Base-by-base conservation (phyloP, 1,140 invertebrate species). In the Aphelenchoides fujianensis region DNA sequence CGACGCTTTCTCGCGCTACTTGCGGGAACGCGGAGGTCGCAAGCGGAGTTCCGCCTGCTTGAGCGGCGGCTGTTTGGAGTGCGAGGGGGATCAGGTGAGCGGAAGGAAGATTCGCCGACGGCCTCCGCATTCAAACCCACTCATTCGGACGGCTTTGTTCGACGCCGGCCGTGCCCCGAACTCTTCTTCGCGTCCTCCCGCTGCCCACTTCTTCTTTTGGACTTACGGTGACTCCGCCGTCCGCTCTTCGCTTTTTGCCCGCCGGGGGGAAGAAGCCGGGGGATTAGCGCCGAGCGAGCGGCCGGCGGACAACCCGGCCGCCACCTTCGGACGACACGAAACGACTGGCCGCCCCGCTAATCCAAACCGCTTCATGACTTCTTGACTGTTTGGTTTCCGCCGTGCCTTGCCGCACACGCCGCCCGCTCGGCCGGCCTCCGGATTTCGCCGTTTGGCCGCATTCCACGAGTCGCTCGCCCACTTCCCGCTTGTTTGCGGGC, bases 31-130 rank as follows among this genome's bases (percentile, higher is more conserved):
- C 7, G 55, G 55, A 30, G 19, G 55, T 7, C 55, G 55, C 5
- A 59, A 19, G 5, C 5, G 19, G 34, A 59, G 5, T 19, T 59
- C 55, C 34, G 5, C 28, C 7, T 59, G 55, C 23, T 5, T 59
- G 34, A 59, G 55, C 5, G 5, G 27, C 19, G 55, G 55, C 5
- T 59, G 55, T 19, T 59, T 59, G 55, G 55, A 59, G 34, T 59
- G 28, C 19, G 55, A 59, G 55, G 41, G 23, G 12, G 55, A 19
- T 59, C 19, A 59, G 55, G 55, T 59, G n/a, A n/a, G n/a, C n/a
- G n/a, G n/a, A n/a, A n/a, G n/a, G n/a, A n/a, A n/a, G n/a, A n/a
- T n/a, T n/a, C n/a, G n/a, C n/a, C n/a, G n/a, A n/a, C n/a, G n/a
- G n/a, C n/a, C n/a, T n/a, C n/a, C n/a, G n/a, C n/a, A n/a, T n/a